Percentiles rank a stretch among this genome's conserved stretches.
Evolutionary conservation across 23 tunicate species (phyloP).

Genomic region (Diplosoma virens): DNA sequence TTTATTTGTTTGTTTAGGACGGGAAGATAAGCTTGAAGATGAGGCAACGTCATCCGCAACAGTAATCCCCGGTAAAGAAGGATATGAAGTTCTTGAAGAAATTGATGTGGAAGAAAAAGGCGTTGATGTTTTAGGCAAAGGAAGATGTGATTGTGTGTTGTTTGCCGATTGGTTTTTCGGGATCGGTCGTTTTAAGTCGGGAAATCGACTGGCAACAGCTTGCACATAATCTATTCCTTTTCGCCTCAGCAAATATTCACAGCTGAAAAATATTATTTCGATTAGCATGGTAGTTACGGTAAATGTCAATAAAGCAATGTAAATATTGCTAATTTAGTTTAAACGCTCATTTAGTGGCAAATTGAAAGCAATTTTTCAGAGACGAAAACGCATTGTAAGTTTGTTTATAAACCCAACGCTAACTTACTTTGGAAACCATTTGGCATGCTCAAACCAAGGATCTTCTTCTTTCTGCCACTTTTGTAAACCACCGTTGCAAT

Average conservation of each 20-base stretch:
- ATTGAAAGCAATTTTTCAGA: no score
- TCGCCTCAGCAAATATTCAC: conserved; percentile 32
- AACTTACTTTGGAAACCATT: conserved; percentile 34
- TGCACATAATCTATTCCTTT: conserved; percentile 31
- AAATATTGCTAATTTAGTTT: no score
- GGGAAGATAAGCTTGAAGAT: not conserved
- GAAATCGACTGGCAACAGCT: conserved; percentile 11
- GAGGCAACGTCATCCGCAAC: not conserved
- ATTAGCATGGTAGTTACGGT: no score
- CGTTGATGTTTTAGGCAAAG: not conserved
- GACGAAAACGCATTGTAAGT: no score
- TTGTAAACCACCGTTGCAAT: conserved; percentile 32
- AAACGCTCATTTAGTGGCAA: no score
- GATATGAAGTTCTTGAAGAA: not conserved
- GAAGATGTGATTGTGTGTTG: not conserved
- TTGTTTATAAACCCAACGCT: no score
- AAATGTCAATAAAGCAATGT: no score
- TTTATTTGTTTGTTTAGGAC: no score
- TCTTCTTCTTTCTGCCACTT: conserved; percentile 19
- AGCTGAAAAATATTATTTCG: conserved; percentile 15
- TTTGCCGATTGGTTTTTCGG: not conserved
- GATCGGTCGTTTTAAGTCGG: conserved; percentile 28
- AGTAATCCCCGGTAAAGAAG: not conserved
- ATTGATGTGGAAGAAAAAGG: no score
- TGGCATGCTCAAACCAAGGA: conserved; percentile 36